Base-by-base conservation (phyloP, 2,797 vertebrate genomes). In the Syngnathus acus region DNA sequence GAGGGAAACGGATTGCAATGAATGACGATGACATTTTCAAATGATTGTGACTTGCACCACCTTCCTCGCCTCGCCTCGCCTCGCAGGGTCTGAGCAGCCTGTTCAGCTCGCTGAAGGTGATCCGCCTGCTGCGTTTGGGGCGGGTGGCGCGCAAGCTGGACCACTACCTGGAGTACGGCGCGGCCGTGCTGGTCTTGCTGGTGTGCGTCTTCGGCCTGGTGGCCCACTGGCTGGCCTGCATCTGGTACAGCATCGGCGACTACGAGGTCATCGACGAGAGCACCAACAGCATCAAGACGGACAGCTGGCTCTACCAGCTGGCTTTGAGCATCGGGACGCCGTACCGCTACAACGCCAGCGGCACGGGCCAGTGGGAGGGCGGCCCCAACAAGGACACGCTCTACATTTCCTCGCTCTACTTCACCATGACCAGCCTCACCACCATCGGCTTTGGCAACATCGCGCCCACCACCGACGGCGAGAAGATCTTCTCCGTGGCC, bases 381-480 rank as follows among this genome's bases (percentile, higher is more conserved):
- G 96, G 96, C 51, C 96, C 96, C 72, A 95, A 93, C 81, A 98
- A 98, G 85, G 93, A 98, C 83, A 96, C 96, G 0, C 88, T 98
- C 81, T 98, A 98, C 70, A 96, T 98, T 79, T 95, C 95, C 19
- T 98, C 96, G 0, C 94, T 98, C 68, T 98, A 98, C 88, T 98
- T 98, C 92, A 98, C 96, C 91, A 98, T 98, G 96, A 98, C 96
- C 73, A 98, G 95, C 89, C 94, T 98, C 89, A 98, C 96, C 75
- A 98, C 95, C 13, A 98, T 98, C 71, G 96, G 96, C 71, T 98
- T 98, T 77, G 96, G 96, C 70, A 98, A 98, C 88, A 98, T 98
- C 62, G 96, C 96, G 64, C 96, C 96, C 0, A 95, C 95, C 67
- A 98, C 96, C 0, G 96, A 98, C 0, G 94, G 94, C 45, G 96